Evolutionary conservation across 2,113 vertebrate genomes (phyloP).

Genomic region (Oenanthe melanoleuca): DNA sequence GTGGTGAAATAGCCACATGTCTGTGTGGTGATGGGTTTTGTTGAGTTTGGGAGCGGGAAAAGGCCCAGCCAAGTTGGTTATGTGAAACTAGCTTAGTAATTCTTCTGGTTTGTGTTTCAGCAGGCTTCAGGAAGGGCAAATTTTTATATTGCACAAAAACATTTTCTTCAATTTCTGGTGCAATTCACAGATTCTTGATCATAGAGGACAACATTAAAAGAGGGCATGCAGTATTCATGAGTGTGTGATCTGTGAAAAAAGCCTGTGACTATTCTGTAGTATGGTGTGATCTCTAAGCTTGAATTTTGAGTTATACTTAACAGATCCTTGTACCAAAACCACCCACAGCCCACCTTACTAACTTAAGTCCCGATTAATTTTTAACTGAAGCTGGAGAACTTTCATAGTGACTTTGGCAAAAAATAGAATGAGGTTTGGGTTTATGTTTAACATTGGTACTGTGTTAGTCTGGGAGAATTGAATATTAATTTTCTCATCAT

Average conservation of each 20-base stretch:
- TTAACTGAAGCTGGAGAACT: background rate
- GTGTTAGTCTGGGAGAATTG: background rate
- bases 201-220: background rate
- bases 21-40: background rate
- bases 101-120: background rate
- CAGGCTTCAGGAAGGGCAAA: background rate
- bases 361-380: background rate
- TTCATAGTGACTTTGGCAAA: background rate
- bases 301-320: background rate
- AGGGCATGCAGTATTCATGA: background rate
- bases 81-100: background rate
- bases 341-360: background rate
- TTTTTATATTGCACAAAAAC: background rate
- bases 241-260: background rate
- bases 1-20: accelerated
- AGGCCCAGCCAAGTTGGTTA: background rate
- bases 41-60: background rate
- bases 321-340: background rate
- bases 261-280: background rate
- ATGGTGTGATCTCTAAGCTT: background rate
- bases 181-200: background rate
- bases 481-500: background rate
- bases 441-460: background rate
- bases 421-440: background rate
- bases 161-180: background rate